phyloP scores from a whole-genome alignment of 2,797 vertebrate genomes.

The Argentina silus region DNA sequence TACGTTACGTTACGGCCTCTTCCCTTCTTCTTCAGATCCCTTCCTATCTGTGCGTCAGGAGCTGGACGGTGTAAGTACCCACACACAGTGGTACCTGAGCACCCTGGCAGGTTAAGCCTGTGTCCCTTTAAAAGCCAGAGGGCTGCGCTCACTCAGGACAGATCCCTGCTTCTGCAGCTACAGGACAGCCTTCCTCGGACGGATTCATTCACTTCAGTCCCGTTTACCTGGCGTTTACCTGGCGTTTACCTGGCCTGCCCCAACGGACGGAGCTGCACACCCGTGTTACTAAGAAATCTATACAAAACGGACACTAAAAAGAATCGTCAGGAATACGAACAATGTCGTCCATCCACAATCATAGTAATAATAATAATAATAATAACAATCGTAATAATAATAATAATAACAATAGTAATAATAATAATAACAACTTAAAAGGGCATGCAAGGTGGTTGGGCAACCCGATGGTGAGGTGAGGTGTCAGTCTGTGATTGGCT shows the following conservation, averaged over 20 bases:
- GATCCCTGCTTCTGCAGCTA: too few relatives aligned
- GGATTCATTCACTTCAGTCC: slow-evolving; percentile 29
- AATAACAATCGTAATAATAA: slow-evolving; percentile 11
- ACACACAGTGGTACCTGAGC: too few relatives aligned
- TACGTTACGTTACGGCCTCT: background rate
- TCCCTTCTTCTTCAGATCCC: background rate
- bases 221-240: slow-evolving; percentile 16
- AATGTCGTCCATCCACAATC: slow-evolving; percentile 56
- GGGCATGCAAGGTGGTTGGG: slow-evolving; percentile 52
- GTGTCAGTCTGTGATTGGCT: slow-evolving; percentile 57
- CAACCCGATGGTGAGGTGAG: slow-evolving; percentile 31
- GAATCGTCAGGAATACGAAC: slow-evolving; percentile 43
- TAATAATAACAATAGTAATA: slow-evolving; percentile 38
- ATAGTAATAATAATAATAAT: background rate
- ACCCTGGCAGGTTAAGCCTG: too few relatives aligned
- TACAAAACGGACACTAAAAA: slow-evolving; percentile 72
- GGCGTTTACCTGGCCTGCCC: too few relatives aligned
- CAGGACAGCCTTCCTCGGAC: slow-evolving; percentile 32
- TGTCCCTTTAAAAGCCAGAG: too few relatives aligned
- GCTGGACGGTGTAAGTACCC: too few relatives aligned
- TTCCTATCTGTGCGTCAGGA: too few relatives aligned
- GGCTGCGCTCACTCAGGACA: too few relatives aligned
- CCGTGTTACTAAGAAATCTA: slow-evolving; percentile 47
- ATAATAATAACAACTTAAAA: slow-evolving; percentile 61
- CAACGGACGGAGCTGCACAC: too few relatives aligned